phyloP scores from a whole-genome alignment of 1,140 invertebrate genomes.

The Zaprionus capensis region DNA sequence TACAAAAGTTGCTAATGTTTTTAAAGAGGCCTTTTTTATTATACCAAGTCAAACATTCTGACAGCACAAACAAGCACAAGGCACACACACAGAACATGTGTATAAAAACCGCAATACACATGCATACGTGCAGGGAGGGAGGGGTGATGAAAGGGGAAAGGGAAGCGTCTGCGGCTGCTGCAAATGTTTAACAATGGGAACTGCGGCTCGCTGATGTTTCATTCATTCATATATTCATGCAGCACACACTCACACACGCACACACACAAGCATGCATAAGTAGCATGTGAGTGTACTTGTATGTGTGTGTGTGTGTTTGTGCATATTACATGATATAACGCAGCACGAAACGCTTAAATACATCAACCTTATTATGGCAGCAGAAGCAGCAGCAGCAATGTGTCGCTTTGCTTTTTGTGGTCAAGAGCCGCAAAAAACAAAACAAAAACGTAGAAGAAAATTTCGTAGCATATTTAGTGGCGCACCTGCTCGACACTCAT shows the following conservation, averaged over 20 bases:
- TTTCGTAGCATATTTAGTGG: slow-evolving; percentile 29
- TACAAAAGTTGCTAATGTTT: slow-evolving; percentile 83
- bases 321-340: slow-evolving; percentile 65
- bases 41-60: slow-evolving; percentile 82
- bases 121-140: neutral
- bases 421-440: slow-evolving; percentile 47
- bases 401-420: slow-evolving; percentile 52
- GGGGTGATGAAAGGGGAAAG: neutral
- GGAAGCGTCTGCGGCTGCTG: slow-evolving; percentile 48
- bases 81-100: slow-evolving; percentile 30
- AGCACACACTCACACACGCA: slow-evolving; percentile 34
- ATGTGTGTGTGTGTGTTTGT: slow-evolving; percentile 26
- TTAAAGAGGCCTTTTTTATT: slow-evolving; percentile 82
- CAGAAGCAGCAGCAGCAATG: slow-evolving; percentile 11
- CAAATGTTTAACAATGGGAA: slow-evolving; percentile 74
- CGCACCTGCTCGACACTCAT: slow-evolving; percentile 46
- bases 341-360: slow-evolving; percentile 70
- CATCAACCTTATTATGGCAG: slow-evolving; percentile 64
- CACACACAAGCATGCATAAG: slow-evolving; percentile 37
- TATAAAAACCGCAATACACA: slow-evolving; percentile 40
- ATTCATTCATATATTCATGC: slow-evolving; percentile 69
- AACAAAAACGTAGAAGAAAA: neutral
- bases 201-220: slow-evolving; percentile 64
- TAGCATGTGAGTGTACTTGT: slow-evolving; percentile 37
- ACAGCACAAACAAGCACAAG: slow-evolving; percentile 57